Evolutionary conservation across 1,140 invertebrate species (phyloP), one percentile per base, ranked within the genome.

Genomic region (Parapsyche elsis): DNA sequence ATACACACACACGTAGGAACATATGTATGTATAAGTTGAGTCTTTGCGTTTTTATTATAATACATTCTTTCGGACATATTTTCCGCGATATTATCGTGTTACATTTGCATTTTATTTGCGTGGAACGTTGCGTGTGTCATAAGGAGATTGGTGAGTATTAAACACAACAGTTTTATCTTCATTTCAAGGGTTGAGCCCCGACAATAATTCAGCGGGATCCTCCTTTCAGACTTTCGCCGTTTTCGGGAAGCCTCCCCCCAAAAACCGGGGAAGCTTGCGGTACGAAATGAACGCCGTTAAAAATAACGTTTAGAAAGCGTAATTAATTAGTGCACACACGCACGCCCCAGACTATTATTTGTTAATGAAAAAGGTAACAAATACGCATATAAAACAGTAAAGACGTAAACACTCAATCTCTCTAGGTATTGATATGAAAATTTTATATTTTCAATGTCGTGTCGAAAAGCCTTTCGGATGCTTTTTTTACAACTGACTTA

Each of bases 121-220:
- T 61, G 14, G 21, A 12, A 10, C 7, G 2, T 30, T 30, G 23
- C 23, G 38, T 74, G 71, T 77, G 59, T 77, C 76, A 64, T 38
- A 53, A 70, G n/a, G 45, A 64, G 74, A 76, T 80, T 80, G 73
- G 79, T 76, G 24, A 71, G 45, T 59, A 74, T 75, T 80, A 80
- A 80, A 75, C 71, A 75, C 38, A 44, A 61, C 57, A 73, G 44
- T 59, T 76, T 70, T 76, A 70, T 76, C 74, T 76, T 80, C 64
- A 76, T 76, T 80, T 76, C 64, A 57, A 80, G 79, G 79, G 74
- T 76, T 76, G 61, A 76, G 57, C 74, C 45, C 64, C 67, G 73
- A 80, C 79, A 80, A 80, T 80, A 80, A 76, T 80, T 80, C 79
- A 80, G n/a, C 21, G 64, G 64, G 24, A 67, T 24, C 21, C 10